These are phyloP conservation scores for Coelinius sp. DNA, from an alignment of 2,888 invertebrate genomes.

Conservation along the genomic window DNA sequence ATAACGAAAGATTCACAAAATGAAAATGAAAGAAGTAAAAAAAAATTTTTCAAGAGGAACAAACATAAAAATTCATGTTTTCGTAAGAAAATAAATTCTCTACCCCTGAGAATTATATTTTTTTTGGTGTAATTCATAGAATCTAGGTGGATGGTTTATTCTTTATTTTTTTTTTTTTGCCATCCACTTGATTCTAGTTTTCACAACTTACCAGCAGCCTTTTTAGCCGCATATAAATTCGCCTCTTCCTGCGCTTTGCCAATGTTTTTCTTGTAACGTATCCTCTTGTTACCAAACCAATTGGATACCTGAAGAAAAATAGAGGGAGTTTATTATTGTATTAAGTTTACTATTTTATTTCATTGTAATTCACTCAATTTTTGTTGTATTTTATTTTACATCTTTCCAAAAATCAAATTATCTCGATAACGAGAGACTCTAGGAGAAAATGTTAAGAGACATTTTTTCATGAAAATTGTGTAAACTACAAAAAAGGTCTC, in stretches of 20 bases:
- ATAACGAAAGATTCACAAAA: constrained; percentile 25
- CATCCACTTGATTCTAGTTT: constrained; percentile 15
- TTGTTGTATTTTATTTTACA: no score
- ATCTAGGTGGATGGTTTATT: background rate
- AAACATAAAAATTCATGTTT: constrained; percentile 21
- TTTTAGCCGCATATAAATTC: constrained; percentile 98
- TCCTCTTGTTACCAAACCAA: constrained; percentile 99
- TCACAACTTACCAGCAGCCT: constrained; percentile 84
- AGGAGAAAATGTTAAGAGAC: no score
- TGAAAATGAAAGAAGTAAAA: constrained; percentile 25
- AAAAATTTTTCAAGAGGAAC: constrained; percentile 8
- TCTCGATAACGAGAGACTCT: no score
- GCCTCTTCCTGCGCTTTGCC: constrained; percentile 99
- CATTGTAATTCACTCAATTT: constrained; percentile 11
- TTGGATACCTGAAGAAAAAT: constrained; percentile 83
- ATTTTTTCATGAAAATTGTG: background rate
- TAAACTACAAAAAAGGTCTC: no score
- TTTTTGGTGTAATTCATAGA: background rate
- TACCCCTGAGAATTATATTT: constrained; percentile 32
- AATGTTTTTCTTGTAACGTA: constrained; percentile 99
- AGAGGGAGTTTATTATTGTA: constrained; percentile 26
- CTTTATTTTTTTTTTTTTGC: no score
- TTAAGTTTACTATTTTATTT: background rate
- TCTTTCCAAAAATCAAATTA: background rate
- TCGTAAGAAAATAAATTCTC: constrained; percentile 25